These are phyloP conservation scores for Malthinus seriepunctatus DNA, from an alignment of 2,888 invertebrate genomes.

Conservation along the genomic window DNA sequence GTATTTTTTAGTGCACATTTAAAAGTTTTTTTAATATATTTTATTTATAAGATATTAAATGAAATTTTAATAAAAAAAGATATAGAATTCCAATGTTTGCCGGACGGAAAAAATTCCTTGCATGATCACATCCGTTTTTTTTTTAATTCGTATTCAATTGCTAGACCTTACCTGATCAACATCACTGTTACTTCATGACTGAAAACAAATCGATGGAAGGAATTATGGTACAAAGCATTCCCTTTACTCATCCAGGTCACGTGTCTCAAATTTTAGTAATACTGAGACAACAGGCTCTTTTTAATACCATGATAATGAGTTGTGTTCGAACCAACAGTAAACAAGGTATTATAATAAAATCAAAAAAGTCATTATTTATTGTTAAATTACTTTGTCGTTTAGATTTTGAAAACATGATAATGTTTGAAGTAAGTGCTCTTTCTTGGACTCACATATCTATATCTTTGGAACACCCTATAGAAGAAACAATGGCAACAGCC, in stretches of 20 bases:
- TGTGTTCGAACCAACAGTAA: conserved; percentile 84
- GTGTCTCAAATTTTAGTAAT: conserved; percentile 84
- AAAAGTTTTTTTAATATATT: too few species aligned
- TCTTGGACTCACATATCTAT: conserved; percentile 90
- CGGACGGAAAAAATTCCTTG: neutral
- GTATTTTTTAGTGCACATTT: too few species aligned
- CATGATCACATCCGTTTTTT: neutral
- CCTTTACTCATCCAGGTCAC: conserved; percentile 92
- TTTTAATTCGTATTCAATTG: conserved; percentile 33
- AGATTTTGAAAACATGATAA: conserved; percentile 77
- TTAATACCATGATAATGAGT: conserved; percentile 86
- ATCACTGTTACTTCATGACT: conserved; percentile 92
- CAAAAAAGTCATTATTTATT: too few species aligned
- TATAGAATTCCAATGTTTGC: too few species aligned
- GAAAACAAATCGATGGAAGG: conserved; percentile 78
- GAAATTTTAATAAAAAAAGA: too few species aligned
- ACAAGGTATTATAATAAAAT: conserved; percentile 61
- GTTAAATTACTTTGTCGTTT: too few species aligned
- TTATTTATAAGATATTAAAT: too few species aligned
- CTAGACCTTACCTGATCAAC: conserved; percentile 88
- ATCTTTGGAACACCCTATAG: conserved; percentile 88
- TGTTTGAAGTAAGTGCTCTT: conserved; percentile 89
- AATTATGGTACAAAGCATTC: conserved; percentile 76
- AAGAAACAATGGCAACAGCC: conserved; percentile 91
- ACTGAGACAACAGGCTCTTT: conserved; percentile 87